Evolutionary conservation across 2,888 invertebrate species (phyloP), one percentile per base, ranked within the genome.

Genomic region (Drosophila austrosaltans): DNA sequence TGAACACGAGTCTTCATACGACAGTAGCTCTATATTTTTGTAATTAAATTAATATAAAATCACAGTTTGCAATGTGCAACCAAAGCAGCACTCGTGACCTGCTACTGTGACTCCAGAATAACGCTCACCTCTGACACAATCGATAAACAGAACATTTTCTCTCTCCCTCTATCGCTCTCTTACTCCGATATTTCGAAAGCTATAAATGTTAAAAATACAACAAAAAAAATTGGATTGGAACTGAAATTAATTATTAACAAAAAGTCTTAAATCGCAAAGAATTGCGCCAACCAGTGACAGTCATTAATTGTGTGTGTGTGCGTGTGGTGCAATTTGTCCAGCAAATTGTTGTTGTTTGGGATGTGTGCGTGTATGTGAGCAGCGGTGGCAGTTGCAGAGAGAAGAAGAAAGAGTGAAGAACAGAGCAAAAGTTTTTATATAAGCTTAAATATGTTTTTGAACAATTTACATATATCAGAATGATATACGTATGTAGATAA

Each of bases 371-470:
- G 71, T 68, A 57, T 44, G 71, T 66, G 74, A 71, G 76, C 73
- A 67, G 67, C 53, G 69, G 72, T 69, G 63, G 65, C 48, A 72
- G 60, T 58, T 63, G 67, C 61, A 69, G 70, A 69, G 53, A 61
- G 68, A 65, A 64, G 22, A 48, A 48, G 48, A 25, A 61, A 36
- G 67, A 74, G 66, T 54, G 56, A 28, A 72, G 66, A 8, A 53
- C 53, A 72, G 63, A 69, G 62, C 61, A 74, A 78, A 75, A 69
- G 78, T 72, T 76, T 83, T 83, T 83, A 83, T 84, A 83, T 83
- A 83, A 83, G 86, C 70, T 60, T 78, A 57, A 74, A 72, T 69
- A 65, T 81, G 74, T 75, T 66, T 75, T 79, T 77, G 56, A 81
- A 81, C 70, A 81, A 77, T 64, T 60, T 72, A 58, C 61, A 61